phyloP scores from a whole-genome alignment of 2,797 vertebrate species.

The Pempheris klunzingeri region DNA sequence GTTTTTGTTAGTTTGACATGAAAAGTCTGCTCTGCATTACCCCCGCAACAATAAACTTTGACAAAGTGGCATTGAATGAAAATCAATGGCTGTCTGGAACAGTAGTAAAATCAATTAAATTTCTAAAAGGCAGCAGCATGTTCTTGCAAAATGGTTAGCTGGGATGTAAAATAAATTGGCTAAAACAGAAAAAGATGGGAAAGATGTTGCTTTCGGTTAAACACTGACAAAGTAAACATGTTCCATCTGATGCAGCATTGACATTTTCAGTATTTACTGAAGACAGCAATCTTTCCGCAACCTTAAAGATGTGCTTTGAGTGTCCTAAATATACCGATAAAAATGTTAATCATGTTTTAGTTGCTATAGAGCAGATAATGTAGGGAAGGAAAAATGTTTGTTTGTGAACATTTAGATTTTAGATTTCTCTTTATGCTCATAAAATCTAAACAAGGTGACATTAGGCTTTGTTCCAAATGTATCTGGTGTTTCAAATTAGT shows the following conservation, averaged over 20 bases:
- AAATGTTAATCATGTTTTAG: background rate
- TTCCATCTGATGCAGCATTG: background rate
- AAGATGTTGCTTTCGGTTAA: background rate
- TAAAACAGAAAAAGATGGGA: background rate
- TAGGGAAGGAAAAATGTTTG: constrained; percentile 6
- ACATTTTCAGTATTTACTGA: background rate
- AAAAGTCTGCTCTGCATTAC: background rate
- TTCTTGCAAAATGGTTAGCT: background rate
- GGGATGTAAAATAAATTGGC: constrained; percentile 12
- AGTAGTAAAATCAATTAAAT: background rate
- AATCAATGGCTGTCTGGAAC: constrained; percentile 7
- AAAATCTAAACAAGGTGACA: background rate
- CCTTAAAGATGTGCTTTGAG: constrained; percentile 5
- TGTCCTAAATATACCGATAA: background rate
- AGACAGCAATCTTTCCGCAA: background rate
- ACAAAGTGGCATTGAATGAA: background rate
- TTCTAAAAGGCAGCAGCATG: background rate
- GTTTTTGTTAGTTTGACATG: background rate
- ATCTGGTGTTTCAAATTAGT: background rate
- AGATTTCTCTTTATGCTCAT: background rate
- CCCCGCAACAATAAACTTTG: background rate
- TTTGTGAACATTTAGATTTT: background rate
- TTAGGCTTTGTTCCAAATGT: background rate
- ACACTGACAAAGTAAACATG: background rate
- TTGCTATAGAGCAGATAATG: background rate